A percentile compares a stretch with the other conserved stretches of the same genome.
Evolutionary conservation across 30 jellyfish, hydroid and myxozoan genomes (phyloP).

Genomic region (Hydractinia symbiolongicarpus): DNA sequence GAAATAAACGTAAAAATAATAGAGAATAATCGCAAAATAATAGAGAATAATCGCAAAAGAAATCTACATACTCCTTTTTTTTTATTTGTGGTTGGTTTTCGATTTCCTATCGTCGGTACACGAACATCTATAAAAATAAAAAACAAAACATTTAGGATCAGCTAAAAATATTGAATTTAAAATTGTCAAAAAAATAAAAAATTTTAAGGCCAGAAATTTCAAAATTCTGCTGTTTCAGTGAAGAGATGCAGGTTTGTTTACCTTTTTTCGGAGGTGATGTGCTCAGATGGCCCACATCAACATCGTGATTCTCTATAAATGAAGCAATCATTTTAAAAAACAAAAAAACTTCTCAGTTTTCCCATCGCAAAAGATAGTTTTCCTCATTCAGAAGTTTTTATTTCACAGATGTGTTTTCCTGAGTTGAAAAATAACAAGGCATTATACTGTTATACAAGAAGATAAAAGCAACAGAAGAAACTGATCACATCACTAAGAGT

Average conservation of each 20-base stretch:
- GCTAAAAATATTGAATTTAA: not conserved
- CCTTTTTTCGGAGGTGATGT: slow-evolving; percentile 95
- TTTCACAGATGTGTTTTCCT: not conserved
- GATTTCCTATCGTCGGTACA: slow-evolving; percentile 86
- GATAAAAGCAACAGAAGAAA: too few relatives aligned
- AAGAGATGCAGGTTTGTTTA: not conserved
- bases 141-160: not conserved
- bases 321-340: slow-evolving; percentile 9
- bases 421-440: too few relatives aligned
- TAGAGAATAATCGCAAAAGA: too few relatives aligned
- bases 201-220: not conserved
- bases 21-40: not conserved
- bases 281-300: slow-evolving; percentile 70
- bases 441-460: too few relatives aligned
- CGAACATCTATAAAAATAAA: slow-evolving; percentile 51
- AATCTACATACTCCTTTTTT: slow-evolving; percentile 51
- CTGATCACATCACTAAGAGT: too few relatives aligned
- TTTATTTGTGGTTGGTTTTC: slow-evolving; percentile 78
- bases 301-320: slow-evolving; percentile 40
- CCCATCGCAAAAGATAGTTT: too few relatives aligned
- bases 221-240: too few relatives aligned
- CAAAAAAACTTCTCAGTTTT: not conserved
- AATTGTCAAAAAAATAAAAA: not conserved
- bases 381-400: too few relatives aligned
- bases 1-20: not conserved